A percentile compares a stretch with the other conserved stretches of the same genome.
These are phyloP conservation scores for Molanna angustata DNA, from an alignment of 2,888 invertebrate species.

Conservation along the genomic window DNA sequence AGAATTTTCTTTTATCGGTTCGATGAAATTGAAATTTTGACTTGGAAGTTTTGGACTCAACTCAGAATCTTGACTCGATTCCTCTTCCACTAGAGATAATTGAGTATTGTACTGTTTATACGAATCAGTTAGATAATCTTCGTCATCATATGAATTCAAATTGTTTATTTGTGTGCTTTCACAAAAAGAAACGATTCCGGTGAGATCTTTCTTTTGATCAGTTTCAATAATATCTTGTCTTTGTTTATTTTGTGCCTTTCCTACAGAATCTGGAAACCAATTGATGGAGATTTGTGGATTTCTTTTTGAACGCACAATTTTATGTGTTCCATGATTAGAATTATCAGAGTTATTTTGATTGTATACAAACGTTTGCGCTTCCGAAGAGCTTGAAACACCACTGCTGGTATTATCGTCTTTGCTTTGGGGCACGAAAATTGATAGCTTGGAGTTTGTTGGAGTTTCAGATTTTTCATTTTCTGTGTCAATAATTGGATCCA, in stretches of 20 bases:
- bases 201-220: slow-evolving; percentile 27
- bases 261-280: slow-evolving; percentile 23
- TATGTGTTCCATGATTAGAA: slow-evolving; percentile 11
- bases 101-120: slow-evolving; percentile 42
- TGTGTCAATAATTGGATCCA: background rate
- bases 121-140: slow-evolving; percentile 26
- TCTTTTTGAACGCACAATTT: slow-evolving; percentile 15
- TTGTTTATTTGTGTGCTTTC: slow-evolving; percentile 30
- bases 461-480: slow-evolving; percentile 4
- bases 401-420: slow-evolving; percentile 32
- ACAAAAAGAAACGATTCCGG: slow-evolving; percentile 42
- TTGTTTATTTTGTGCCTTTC: background rate
- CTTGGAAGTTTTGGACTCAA: slow-evolving; percentile 34
- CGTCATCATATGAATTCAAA: slow-evolving; percentile 34
- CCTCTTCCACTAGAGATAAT: slow-evolving; percentile 53
- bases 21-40: too few species aligned
- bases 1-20: too few species aligned
- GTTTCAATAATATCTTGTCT: background rate
- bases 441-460: slow-evolving; percentile 18
- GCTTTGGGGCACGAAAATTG: slow-evolving; percentile 24
- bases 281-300: slow-evolving; percentile 19
- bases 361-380: slow-evolving; percentile 17
- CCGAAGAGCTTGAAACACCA: slow-evolving; percentile 31
- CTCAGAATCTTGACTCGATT: slow-evolving; percentile 51
- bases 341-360: slow-evolving; percentile 10